Evolutionary conservation across 2,113 vertebrate genomes (phyloP).

Genomic region (Xyliphius kryptos): DNA sequence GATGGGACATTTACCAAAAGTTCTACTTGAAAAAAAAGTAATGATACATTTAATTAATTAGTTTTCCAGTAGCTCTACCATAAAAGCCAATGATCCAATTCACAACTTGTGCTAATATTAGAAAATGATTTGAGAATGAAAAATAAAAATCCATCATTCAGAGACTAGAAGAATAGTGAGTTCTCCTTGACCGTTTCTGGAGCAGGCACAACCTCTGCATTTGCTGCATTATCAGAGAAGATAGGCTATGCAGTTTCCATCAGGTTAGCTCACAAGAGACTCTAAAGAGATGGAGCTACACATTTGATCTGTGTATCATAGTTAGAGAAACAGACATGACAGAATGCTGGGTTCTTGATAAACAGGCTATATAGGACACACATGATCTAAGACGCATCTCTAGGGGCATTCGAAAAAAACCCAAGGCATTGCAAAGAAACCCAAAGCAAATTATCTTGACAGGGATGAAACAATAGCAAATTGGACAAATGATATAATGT

Average conservation of each 20-base stretch:
- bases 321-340: slow-evolving; percentile 67
- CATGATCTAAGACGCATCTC: slow-evolving; percentile 57
- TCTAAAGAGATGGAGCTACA: slow-evolving; percentile 60
- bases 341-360: slow-evolving; percentile 64
- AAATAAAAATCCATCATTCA: slow-evolving; percentile 35
- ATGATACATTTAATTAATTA: slow-evolving; percentile 45
- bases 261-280: slow-evolving; percentile 53
- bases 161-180: slow-evolving; percentile 32
- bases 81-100: slow-evolving; percentile 46
- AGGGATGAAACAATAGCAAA: slow-evolving; percentile 76
- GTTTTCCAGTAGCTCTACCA: slow-evolving; percentile 39
- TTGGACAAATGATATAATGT: slow-evolving; percentile 78
- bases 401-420: slow-evolving; percentile 54
- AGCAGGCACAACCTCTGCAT: slow-evolving; percentile 6
- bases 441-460: slow-evolving; percentile 76
- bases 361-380: slow-evolving; percentile 72
- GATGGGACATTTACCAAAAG: slow-evolving; percentile 18
- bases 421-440: slow-evolving; percentile 67
- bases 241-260: slow-evolving; percentile 49
- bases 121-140: slow-evolving; percentile 39
- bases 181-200: slow-evolving; percentile 18
- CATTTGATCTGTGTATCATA: slow-evolving; percentile 63
- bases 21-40: slow-evolving; percentile 30
- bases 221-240: slow-evolving; percentile 58
- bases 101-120: slow-evolving; percentile 49